phyloP scores from a whole-genome alignment of 2,888 invertebrate species.

The Heterodera filipjevi region DNA sequence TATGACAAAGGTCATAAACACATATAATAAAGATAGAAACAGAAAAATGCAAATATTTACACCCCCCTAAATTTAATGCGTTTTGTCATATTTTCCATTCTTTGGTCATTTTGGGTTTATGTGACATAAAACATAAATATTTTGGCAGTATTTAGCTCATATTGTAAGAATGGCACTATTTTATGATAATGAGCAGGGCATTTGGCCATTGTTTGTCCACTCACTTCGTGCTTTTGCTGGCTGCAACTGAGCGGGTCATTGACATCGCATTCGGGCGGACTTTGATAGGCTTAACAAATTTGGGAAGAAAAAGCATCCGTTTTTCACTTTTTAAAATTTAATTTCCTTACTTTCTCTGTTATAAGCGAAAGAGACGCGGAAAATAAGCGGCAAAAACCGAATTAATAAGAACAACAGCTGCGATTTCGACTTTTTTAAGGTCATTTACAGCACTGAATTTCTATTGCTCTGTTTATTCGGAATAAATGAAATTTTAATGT shows the following conservation, averaged over 20 bases:
- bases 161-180: too few relatives aligned
- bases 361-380: neutral
- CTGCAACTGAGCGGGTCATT: conserved; percentile 65
- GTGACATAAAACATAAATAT: too few relatives aligned
- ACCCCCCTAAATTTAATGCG: too few relatives aligned
- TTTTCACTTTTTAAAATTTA: neutral
- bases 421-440: neutral
- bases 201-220: neutral
- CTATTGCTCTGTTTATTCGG: too few relatives aligned
- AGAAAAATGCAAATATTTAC: too few relatives aligned
- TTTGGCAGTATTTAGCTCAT: too few relatives aligned
- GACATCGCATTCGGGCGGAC: conserved; percentile 64
- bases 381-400: conserved; percentile 1
- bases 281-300: conserved; percentile 20
- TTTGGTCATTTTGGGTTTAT: too few relatives aligned
- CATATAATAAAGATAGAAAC: too few relatives aligned
- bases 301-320: too few relatives aligned
- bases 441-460: neutral
- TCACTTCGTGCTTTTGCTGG: conserved; percentile 60
- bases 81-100: too few relatives aligned
- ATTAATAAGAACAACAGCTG: neutral
- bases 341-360: conserved; percentile 2
- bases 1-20: too few relatives aligned
- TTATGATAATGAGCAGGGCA: conserved; percentile 57
- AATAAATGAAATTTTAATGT: too few relatives aligned